Evolutionary conservation across 2,797 vertebrate species (phyloP).

Genomic region (Gallinago stenura): DNA sequence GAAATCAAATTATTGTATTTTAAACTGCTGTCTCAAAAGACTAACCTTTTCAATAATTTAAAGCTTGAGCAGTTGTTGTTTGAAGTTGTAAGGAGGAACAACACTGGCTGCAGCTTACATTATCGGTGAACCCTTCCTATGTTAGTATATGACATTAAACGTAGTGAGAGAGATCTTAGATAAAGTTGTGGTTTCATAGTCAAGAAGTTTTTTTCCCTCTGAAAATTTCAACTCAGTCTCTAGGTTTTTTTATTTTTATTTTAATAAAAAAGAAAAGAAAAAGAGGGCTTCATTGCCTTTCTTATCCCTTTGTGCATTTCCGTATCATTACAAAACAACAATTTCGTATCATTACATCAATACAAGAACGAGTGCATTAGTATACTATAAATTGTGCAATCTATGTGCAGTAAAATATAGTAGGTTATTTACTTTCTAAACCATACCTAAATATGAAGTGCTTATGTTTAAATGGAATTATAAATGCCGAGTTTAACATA

Average conservation of each 20-base stretch:
- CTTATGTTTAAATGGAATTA: background rate
- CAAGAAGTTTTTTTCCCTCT: background rate
- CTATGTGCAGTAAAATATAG: background rate
- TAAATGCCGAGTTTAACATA: background rate
- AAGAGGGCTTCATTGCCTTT: background rate
- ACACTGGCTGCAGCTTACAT: background rate
- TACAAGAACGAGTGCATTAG: background rate
- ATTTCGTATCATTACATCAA: background rate
- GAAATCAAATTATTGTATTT: background rate
- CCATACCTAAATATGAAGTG: background rate
- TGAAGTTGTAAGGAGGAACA: background rate
- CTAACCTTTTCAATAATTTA: background rate
- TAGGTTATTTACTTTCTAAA: background rate
- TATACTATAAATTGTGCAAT: background rate
- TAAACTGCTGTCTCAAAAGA: background rate
- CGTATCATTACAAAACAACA: background rate
- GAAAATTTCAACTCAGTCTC: background rate
- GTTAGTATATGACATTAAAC: background rate
- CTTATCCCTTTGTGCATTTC: background rate
- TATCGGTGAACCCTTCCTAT: background rate
- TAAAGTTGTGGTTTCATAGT: background rate
- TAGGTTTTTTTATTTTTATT: background rate
- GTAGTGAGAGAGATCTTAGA: background rate
- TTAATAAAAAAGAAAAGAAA: background rate
- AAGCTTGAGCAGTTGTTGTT: background rate